Percentiles rank a stretch among this genome's conserved stretches.
These are phyloP conservation scores for Chaitophorus viminalis DNA, from an alignment of 2,888 invertebrate species.

Conservation along the genomic window DNA sequence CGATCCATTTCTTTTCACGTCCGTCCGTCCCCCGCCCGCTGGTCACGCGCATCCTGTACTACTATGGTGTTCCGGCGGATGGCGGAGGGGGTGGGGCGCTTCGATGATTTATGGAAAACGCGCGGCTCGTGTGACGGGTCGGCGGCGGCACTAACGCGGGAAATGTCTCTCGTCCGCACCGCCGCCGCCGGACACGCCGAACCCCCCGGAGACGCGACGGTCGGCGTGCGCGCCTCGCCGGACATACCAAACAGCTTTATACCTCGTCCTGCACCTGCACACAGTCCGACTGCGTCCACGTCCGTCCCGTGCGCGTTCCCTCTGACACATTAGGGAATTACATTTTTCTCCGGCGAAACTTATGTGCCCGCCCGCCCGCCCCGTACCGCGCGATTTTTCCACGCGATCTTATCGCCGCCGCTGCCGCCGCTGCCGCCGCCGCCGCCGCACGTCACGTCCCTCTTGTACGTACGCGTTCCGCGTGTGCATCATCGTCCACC, in stretches of 20 bases:
- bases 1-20: slow-evolving; percentile 56
- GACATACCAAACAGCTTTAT: slow-evolving; percentile 57
- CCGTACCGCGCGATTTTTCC: slow-evolving; percentile 12
- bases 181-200: slow-evolving; percentile 9
- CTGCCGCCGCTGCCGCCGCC: not conserved
- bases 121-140: slow-evolving; percentile 57
- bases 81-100: no score
- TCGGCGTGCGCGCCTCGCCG: slow-evolving; percentile 24
- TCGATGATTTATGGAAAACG: slow-evolving; percentile 61
- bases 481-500: not conserved
- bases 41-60: no score
- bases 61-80: no score
- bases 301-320: slow-evolving; percentile 63
- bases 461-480: not conserved
- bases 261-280: slow-evolving; percentile 72
- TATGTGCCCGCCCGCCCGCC: not conserved
- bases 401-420: not conserved
- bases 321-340: slow-evolving; percentile 57
- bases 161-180: slow-evolving; percentile 43
- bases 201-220: slow-evolving; percentile 36
- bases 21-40: not conserved
- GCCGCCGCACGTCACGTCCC: not conserved
- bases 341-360: slow-evolving; percentile 37
- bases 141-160: slow-evolving; percentile 42
- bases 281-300: slow-evolving; percentile 75